A percentile compares a stretch with the other conserved stretches of the same genome.
These are phyloP conservation scores for Bos taurus DNA, from an alignment of 2,113 vertebrate genomes.

Conservation along the genomic window ARS-UCD2.0 NC_037329.1:33206501-33207000, in stretches of 20 bases:
- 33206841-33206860: background rate
- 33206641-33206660: background rate
- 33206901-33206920: background rate
- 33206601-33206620: slow-evolving; percentile 26
- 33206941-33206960: background rate
- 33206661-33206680: background rate
- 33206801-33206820: background rate
- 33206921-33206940: background rate
- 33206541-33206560: background rate
- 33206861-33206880: background rate
- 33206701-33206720: background rate
- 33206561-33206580: background rate
- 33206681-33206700: background rate
- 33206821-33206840: background rate
- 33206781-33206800: background rate
- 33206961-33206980: background rate
- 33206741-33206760: background rate
- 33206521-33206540: background rate
- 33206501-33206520: background rate
- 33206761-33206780: background rate
- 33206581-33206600: background rate
- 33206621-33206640: background rate
- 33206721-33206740: background rate
- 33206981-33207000: background rate
- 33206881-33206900: background rate